phyloP scores from a whole-genome alignment of 1,140 invertebrate genomes.

The Lasaia peninsularis region DNA sequence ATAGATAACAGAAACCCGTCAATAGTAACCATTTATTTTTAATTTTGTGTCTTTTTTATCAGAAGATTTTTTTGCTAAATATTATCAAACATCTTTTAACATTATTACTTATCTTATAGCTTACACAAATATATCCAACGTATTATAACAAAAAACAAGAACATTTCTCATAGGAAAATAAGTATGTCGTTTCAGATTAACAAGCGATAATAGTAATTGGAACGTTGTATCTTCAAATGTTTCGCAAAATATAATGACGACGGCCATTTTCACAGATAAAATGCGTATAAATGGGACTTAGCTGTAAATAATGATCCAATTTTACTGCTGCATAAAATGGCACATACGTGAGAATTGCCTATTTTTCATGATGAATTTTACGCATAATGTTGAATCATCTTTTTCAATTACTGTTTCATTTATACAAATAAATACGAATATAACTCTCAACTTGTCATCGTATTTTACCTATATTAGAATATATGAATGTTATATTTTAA shows the following conservation, averaged over 20 bases:
- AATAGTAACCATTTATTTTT: too few relatives aligned
- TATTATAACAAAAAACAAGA: too few relatives aligned
- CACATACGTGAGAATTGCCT: slow-evolving; percentile 71
- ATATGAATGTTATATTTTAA: too few relatives aligned
- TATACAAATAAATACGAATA: neutral
- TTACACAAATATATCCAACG: too few relatives aligned
- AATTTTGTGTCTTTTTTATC: too few relatives aligned
- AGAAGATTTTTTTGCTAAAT: too few relatives aligned
- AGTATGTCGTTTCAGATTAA: neutral
- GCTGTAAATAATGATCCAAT: slow-evolving; percentile 65
- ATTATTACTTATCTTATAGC: too few relatives aligned
- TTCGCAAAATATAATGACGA: neutral
- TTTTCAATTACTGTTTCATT: slow-evolving; percentile 11
- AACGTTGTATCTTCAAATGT: slow-evolving; percentile 1
- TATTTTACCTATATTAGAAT: too few relatives aligned
- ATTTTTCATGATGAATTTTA: slow-evolving; percentile 65
- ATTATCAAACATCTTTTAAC: too few relatives aligned
- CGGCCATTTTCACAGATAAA: slow-evolving; percentile 43
- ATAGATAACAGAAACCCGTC: too few relatives aligned
- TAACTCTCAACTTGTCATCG: too few relatives aligned
- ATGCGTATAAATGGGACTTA: slow-evolving; percentile 58
- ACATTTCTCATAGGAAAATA: neutral
- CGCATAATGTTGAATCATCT: slow-evolving; percentile 35
- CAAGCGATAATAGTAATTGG: neutral
- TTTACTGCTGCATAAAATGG: slow-evolving; percentile 58